Percentiles rank a stretch among this genome's conserved stretches.
Conservation (phyloP, 2,797 vertebrate species). For the Florisuga fusca region DNA sequence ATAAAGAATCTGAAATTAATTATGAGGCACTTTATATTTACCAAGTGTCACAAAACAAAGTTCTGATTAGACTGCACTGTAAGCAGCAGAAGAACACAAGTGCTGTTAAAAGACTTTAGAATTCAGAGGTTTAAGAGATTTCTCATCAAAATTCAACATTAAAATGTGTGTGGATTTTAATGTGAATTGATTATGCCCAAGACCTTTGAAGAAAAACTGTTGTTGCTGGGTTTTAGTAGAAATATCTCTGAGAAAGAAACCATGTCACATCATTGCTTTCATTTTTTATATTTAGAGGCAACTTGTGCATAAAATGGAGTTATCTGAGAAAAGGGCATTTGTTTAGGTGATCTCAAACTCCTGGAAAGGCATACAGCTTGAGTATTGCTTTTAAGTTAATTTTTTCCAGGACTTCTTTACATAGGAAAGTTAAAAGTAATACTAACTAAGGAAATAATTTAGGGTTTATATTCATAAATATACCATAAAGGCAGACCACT, state of each 20-base stretch:
- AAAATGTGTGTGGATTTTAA: neutral
- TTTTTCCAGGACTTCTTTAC: neutral
- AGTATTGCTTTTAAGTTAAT: neutral
- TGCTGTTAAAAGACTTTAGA: neutral
- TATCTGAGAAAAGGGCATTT: neutral
- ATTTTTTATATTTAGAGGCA: neutral
- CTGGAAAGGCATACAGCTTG: neutral
- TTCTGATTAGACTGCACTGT: neutral
- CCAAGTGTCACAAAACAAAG: neutral
- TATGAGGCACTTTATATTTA: neutral
- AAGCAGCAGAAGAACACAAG: neutral
- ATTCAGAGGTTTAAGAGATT: neutral
- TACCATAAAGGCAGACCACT: neutral
- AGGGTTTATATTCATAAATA: neutral
- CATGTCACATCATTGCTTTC: neutral
- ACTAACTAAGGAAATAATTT: neutral
- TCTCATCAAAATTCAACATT: neutral
- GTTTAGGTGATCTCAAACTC: neutral
- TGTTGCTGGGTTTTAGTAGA: neutral
- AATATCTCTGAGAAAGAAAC: neutral
- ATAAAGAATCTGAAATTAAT: neutral
- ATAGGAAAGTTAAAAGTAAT: neutral
- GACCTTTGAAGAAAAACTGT: neutral
- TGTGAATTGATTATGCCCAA: neutral
- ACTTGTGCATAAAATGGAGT: neutral